Base-by-base conservation (phyloP, 2,888 invertebrate species). In the Temnothorax unifasciatus region DNA sequence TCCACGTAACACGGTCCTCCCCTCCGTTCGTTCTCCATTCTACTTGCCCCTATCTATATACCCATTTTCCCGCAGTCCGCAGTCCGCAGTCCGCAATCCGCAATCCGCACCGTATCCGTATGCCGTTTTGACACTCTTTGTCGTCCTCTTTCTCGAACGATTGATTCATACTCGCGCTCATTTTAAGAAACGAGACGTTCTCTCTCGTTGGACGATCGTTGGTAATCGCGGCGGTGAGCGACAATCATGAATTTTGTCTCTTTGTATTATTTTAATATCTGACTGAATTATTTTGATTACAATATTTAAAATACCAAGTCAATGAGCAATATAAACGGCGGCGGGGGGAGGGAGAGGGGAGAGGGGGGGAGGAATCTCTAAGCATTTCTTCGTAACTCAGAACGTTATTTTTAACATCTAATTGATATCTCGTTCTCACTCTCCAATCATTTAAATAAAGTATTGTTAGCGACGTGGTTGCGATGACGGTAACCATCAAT, bases 41-140 rank as follows among this genome's bases (percentile, higher is more conserved):
- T 18, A 18, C 8, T 59, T 38, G 41, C 44, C 50, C 41, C 6
- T 47, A 11, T 52, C 61, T 66, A 29, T 29, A 29, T 29, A 15
- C 41, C 59, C 38, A 87, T 69, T 71, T 75, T 76, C 29, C 71
- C 77, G 54, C 81, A 69, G 52, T 85, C 88, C 83, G 29, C 29
- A 29, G 3, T 29, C 29, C 29, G 29, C 29, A 29, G 0, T 29
- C 71, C 77, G 41, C 81, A 69, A 41, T 85, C 88, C 83, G 82
- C 76, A 57, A 41, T 85, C 88, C 83, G 82, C 76, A 57, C 15
- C 50, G 29, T 71, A 52, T 76, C 41, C 77, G 34, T 79, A 29
- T 29, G 59, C 47, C 79, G 59, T 59, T 59, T 34, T 8, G 34
- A 79, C 57, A 44, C 38, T 81, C 59, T 81, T 81, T 81, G 59